These are phyloP conservation scores for Acanthurus lineatus DNA, from an alignment of 2,797 vertebrate genomes.

Conservation along the genomic window DNA sequence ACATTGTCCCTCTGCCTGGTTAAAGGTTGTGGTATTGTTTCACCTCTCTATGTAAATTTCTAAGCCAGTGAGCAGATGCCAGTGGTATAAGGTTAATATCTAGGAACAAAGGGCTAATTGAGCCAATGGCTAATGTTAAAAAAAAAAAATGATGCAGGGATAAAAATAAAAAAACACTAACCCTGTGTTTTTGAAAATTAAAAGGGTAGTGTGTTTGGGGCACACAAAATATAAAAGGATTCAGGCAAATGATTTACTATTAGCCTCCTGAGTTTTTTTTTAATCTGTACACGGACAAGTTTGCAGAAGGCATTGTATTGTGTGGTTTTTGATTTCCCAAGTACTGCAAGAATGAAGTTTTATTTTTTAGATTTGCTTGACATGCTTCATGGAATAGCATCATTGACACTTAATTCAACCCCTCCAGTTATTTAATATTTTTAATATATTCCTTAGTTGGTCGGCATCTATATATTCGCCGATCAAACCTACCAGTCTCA, in stretches of 20 bases:
- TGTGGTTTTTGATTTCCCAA: slow-evolving; percentile 3
- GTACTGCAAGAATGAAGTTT: not conserved
- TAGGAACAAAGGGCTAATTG: slow-evolving; percentile 75
- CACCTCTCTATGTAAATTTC: slow-evolving; percentile 47
- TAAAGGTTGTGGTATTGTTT: slow-evolving; percentile 33
- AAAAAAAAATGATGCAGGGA: slow-evolving; percentile 38
- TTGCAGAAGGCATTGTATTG: slow-evolving; percentile 21
- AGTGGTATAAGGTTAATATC: slow-evolving; percentile 60
- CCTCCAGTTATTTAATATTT: not conserved
- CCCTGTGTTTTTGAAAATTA: slow-evolving; percentile 50
- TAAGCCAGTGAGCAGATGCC: slow-evolving; percentile 66
- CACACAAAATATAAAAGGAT: slow-evolving; percentile 48
- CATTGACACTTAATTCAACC: not conserved
- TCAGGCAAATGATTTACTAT: slow-evolving; percentile 53
- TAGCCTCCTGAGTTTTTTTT: slow-evolving; percentile 48
- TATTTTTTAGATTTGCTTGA: slow-evolving; percentile 2
- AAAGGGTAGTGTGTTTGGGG: slow-evolving; percentile 40
- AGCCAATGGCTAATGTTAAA: slow-evolving; percentile 54
- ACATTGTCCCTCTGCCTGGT: not conserved
- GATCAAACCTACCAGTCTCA: not conserved
- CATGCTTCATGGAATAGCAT: slow-evolving; percentile 19
- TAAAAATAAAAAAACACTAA: slow-evolving; percentile 28
- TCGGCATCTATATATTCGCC: not conserved
- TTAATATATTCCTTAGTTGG: not conserved
- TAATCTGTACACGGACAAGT: slow-evolving; percentile 24